Evolutionary conservation across 2,113 vertebrate genomes (phyloP).

Genomic region (Stigmatopora nigra): DNA sequence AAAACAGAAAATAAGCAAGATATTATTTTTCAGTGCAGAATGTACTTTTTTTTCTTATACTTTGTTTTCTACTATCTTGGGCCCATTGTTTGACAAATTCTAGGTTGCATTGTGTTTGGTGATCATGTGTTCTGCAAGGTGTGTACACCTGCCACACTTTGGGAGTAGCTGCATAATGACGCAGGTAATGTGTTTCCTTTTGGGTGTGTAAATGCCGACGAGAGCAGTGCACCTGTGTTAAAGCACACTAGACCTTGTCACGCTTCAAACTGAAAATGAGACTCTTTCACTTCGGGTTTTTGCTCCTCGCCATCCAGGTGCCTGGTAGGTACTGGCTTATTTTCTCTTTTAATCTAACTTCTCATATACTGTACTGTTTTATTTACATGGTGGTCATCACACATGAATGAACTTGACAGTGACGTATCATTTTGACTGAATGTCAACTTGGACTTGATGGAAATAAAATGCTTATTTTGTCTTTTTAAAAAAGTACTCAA

Average conservation of each 20-base stretch:
- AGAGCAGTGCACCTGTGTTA: not conserved
- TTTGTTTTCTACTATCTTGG: not conserved
- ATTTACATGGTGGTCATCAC: not conserved
- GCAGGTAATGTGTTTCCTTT: not conserved
- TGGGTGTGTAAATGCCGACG: not conserved
- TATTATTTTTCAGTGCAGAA: not conserved
- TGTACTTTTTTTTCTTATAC: not conserved
- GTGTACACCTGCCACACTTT: not conserved
- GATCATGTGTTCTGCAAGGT: not conserved
- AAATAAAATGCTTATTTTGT: not conserved
- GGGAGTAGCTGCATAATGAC: not conserved
- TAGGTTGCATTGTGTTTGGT: not conserved
- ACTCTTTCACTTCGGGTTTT: not conserved
- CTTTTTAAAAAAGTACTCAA: not conserved
- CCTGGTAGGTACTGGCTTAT: not conserved
- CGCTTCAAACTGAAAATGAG: not conserved
- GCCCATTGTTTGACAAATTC: not conserved
- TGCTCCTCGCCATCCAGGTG: not conserved
- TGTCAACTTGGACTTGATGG: not conserved
- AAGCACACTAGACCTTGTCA: not conserved
- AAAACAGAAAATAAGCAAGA: not conserved
- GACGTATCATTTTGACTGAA: not conserved
- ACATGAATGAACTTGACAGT: not conserved
- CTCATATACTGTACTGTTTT: not conserved
- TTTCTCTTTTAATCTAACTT: not conserved